These are phyloP conservation scores for Hippoglossus hippoglossus DNA, from an alignment of 2,797 vertebrate species.

Conservation along the genomic window DNA sequence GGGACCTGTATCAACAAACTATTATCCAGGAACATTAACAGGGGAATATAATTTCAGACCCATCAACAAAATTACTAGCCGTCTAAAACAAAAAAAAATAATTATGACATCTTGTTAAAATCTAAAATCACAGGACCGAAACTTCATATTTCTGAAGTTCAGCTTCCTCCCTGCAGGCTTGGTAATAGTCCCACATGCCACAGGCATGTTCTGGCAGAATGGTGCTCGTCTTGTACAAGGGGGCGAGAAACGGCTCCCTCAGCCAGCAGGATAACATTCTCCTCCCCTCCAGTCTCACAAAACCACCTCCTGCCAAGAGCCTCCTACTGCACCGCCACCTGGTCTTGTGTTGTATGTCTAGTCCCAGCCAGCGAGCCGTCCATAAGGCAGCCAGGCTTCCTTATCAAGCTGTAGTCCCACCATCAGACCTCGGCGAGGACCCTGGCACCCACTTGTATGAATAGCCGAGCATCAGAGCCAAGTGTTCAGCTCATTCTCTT, in stretches of 20 bases:
- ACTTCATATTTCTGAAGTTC: conserved; percentile 35
- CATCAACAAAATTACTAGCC: not conserved
- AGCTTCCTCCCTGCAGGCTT: conserved; percentile 59
- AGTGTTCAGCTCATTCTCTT: conserved; percentile 65
- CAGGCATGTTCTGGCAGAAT: conserved; percentile 73
- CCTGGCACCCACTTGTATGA: conserved; percentile 56
- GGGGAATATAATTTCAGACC: not conserved
- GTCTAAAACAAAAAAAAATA: not conserved
- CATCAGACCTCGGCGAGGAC: conserved; percentile 58
- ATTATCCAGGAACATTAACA: not conserved
- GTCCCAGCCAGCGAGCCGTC: conserved; percentile 61
- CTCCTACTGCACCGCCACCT: conserved; percentile 76
- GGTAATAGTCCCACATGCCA: conserved; percentile 65
- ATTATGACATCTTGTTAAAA: not conserved
- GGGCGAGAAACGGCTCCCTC: conserved; percentile 70
- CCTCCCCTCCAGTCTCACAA: conserved; percentile 69
- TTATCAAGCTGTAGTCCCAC: conserved; percentile 55
- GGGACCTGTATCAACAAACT: not conserved
- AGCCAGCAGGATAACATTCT: conserved; percentile 71
- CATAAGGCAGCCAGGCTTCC: conserved; percentile 60
- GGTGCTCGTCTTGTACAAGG: conserved; percentile 57
- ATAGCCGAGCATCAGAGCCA: conserved; percentile 43
- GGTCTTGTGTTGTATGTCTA: conserved; percentile 67
- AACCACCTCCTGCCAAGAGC: conserved; percentile 71
- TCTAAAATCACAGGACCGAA: conserved; percentile 7